These are phyloP conservation scores for Idaea biselata DNA, from an alignment of 2,888 invertebrate genomes.

Conservation along the genomic window DNA sequence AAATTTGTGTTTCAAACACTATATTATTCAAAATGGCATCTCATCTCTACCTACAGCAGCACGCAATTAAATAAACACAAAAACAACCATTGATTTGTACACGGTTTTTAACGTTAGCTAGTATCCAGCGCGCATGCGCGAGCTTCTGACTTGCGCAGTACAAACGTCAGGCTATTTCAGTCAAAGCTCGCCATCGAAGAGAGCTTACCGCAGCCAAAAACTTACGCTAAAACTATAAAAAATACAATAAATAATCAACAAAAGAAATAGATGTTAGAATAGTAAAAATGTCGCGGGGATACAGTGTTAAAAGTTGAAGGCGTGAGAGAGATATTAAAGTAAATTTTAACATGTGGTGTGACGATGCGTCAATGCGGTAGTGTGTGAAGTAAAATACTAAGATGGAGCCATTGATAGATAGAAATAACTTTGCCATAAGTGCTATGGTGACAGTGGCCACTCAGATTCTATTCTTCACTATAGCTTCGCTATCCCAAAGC, in stretches of 20 bases:
- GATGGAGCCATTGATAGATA: slow-evolving; percentile 89
- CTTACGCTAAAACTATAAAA: slow-evolving; percentile 8
- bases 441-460: slow-evolving; percentile 91
- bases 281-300: slow-evolving; percentile 11
- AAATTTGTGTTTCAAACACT: background rate
- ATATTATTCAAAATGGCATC: background rate
- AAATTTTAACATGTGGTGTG: slow-evolving; percentile 17
- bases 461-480: slow-evolving; percentile 93
- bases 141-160: slow-evolving; percentile 48
- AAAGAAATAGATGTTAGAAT: slow-evolving; percentile 12
- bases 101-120: background rate
- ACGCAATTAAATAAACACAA: background rate
- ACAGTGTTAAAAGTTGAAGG: slow-evolving; percentile 9
- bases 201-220: slow-evolving; percentile 22
- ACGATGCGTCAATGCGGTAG: slow-evolving; percentile 65
- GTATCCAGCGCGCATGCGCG: slow-evolving; percentile 54
- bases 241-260: slow-evolving; percentile 19
- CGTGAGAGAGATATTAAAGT: slow-evolving; percentile 28
- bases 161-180: slow-evolving; percentile 75
- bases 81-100: background rate
- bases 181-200: slow-evolving; percentile 41
- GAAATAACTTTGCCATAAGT: slow-evolving; percentile 92
- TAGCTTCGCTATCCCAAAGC: slow-evolving; percentile 92
- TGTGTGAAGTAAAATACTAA: slow-evolving; percentile 47
- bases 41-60: background rate